These are phyloP conservation scores for Zoroaster sp. DNA, from an alignment of 53 echinoderm and acorn worm species.

Conservation along the genomic window DNA sequence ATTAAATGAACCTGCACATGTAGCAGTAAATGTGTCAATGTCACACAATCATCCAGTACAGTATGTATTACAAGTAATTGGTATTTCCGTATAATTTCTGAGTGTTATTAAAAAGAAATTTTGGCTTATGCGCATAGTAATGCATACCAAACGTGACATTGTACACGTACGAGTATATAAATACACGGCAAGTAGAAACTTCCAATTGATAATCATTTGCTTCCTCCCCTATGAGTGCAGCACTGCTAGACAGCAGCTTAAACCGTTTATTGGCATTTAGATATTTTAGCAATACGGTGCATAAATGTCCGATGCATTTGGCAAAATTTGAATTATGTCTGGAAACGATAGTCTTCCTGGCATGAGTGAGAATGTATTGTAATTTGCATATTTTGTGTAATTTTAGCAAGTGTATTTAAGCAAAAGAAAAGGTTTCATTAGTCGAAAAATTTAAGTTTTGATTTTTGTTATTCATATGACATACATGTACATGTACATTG, in stretches of 20 bases:
- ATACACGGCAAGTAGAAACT: conserved; percentile 39
- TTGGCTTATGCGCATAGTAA: neutral
- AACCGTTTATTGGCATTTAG: neutral
- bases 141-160: neutral
- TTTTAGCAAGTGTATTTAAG: too few relatives aligned
- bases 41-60: neutral
- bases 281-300: neutral
- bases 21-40: neutral
- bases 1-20: neutral
- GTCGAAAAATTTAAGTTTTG: too few relatives aligned
- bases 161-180: neutral
- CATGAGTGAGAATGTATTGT: too few relatives aligned
- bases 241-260: neutral
- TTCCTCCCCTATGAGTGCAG: conserved; percentile 35
- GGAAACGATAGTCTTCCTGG: too few relatives aligned
- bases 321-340: neutral
- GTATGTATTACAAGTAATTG: neutral
- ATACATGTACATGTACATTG: too few relatives aligned
- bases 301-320: neutral
- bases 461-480: too few relatives aligned
- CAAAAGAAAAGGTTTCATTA: too few relatives aligned
- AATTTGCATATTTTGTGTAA: too few relatives aligned
- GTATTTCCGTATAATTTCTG: neutral
- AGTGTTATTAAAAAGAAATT: neutral
- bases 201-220: conserved; percentile 43